Conservation (phyloP, 1,140 invertebrate species). For the Drosophila elegans region DNA sequence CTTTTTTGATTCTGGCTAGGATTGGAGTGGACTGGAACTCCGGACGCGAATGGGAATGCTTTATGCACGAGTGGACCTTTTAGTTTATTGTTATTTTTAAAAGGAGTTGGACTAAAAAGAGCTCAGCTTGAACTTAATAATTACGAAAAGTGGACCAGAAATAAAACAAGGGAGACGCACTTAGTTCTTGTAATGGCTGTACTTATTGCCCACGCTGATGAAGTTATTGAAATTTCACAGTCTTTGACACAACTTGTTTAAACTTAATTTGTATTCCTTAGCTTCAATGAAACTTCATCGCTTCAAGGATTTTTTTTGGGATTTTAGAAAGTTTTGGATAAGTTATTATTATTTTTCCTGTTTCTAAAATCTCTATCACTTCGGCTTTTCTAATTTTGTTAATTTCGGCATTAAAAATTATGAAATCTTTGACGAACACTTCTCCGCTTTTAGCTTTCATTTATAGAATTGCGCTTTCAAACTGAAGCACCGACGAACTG, state of each 20-base stretch:
- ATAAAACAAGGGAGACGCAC: background rate
- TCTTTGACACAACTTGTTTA: no score
- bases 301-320: no score
- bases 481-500: background rate
- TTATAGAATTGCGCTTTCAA: background rate
- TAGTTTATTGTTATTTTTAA: slow-evolving; percentile 78
- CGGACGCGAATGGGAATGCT: slow-evolving; percentile 56
- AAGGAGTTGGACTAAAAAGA: slow-evolving; percentile 39
- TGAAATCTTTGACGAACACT: background rate
- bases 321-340: no score
- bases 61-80: slow-evolving; percentile 79
- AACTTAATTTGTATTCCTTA: no score
- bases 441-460: no score
- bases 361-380: background rate
- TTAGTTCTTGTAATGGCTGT: background rate
- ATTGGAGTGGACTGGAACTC: slow-evolving; percentile 22
- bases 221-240: no score
- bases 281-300: no score
- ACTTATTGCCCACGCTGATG: background rate
- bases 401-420: background rate
- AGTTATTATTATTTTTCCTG: no score
- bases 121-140: slow-evolving; percentile 43
- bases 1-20: slow-evolving; percentile 11
- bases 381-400: background rate
- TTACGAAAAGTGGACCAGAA: slow-evolving; percentile 48